Conservation (phyloP, 2,888 invertebrate genomes). For the Tuta absoluta region DNA sequence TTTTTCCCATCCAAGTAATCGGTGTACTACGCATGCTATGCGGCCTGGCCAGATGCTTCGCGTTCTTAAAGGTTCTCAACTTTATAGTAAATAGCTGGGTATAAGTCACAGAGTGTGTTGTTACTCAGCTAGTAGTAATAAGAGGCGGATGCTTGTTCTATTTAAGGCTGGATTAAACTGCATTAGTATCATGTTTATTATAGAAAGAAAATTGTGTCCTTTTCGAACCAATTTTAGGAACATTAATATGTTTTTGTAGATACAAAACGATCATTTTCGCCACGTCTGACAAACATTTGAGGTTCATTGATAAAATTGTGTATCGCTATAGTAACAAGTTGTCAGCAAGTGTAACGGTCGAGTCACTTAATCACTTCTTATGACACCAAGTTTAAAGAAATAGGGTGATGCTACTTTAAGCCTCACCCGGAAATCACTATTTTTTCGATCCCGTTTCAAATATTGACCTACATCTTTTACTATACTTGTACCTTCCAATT, state of each 20-base stretch:
- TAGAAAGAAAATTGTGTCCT: too few relatives aligned
- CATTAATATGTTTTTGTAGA: too few relatives aligned
- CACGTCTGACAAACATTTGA: too few relatives aligned
- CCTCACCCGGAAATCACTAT: too few relatives aligned
- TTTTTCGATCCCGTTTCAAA: neutral
- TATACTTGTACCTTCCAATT: neutral
- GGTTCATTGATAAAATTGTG: too few relatives aligned
- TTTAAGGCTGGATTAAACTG: neutral
- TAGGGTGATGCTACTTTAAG: too few relatives aligned
- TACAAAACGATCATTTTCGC: too few relatives aligned
- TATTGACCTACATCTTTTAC: neutral
- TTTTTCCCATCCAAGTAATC: conserved; percentile 14
- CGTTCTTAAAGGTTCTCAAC: conserved; percentile 35
- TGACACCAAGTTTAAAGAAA: too few relatives aligned
- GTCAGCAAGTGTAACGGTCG: too few relatives aligned
- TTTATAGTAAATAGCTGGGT: conserved; percentile 32
- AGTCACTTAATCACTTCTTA: too few relatives aligned
- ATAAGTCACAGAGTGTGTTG: neutral
- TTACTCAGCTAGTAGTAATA: conserved; percentile 1
- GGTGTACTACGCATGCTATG: conserved; percentile 27
- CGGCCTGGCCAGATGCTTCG: conserved; percentile 27
- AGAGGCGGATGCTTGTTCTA: neutral
- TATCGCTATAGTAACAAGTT: too few relatives aligned
- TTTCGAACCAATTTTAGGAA: too few relatives aligned
- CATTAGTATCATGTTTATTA: neutral